Base-by-base conservation (phyloP, 2,113 vertebrate genomes). In the Morphnarchus princeps region DNA sequence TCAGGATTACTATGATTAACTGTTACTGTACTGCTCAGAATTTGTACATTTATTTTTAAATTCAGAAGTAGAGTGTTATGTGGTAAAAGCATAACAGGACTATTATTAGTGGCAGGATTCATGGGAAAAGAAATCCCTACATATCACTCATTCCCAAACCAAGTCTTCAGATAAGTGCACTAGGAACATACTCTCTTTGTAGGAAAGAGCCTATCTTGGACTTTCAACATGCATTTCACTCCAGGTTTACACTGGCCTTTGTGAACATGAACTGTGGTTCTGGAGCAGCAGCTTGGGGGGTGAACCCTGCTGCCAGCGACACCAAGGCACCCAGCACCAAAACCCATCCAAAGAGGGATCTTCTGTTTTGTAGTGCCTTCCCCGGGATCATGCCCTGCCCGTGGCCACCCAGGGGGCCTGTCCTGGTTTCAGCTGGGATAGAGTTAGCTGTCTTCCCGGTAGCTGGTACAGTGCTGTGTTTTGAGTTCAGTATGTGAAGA, bases 281-380 rank as follows among this genome's bases (percentile, higher is more conserved):
- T 54, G 24, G 26, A 71, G 34, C 9, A 10, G 28, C n/a, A 92
- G 52, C 28, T 6, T 2, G 1, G 28, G 31, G 32, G 7, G 5
- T 38, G 40, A 80, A 19, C 11, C 34, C 11, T 1, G 0, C 34
- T 42, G 18, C 31, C 4, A 26, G 14, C 1, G 5, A 76, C 2
- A 1, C 25, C 22, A 83, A 67, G 34, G 24, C 42, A 88, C 5
- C 1, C 14, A 36, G 32, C 15, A 40, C 15, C 6, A 57, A 47
- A 50, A 70, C 38, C 43, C 5, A 55, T 15, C 11, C 10, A 10
- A 34, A 71, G 32, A 67, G 14, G 12, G 3, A 73, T 40, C 4
- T 55, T 50, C 59, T 63, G 5, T 34, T 91, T 50, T 8, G 43
- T 34, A 65, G 29, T 13, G 16, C 20, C 26, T 67, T 79, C 36